Percentiles rank a stretch among this genome's conserved stretches.
Evolutionary conservation across 2,888 invertebrate species (phyloP).

Genomic region (Dynastes tityus): DNA sequence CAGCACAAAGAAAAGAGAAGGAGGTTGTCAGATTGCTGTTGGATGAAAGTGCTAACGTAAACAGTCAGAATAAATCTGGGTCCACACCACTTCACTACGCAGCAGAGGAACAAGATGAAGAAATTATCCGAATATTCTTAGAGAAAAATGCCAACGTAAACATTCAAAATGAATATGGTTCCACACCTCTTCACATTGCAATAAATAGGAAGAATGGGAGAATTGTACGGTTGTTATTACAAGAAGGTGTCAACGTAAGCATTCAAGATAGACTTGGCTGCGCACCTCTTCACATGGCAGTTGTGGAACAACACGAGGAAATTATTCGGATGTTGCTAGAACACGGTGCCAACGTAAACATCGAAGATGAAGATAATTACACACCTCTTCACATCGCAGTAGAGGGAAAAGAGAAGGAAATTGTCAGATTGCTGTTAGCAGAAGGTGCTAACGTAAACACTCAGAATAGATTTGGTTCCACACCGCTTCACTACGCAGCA

Average conservation of each 20-base stretch:
- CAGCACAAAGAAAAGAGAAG: background rate
- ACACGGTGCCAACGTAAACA: background rate
- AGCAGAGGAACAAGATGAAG: background rate
- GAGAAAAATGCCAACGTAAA: background rate
- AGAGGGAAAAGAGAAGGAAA: background rate
- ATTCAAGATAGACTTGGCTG: background rate
- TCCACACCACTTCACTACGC: background rate
- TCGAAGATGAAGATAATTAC: background rate
- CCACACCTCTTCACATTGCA: background rate
- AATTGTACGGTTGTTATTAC: background rate
- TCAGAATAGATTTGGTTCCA: background rate
- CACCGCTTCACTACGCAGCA: background rate
- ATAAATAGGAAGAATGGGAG: background rate
- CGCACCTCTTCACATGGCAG: background rate
- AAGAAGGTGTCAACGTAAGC: background rate
- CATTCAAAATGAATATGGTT: background rate
- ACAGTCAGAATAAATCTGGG: background rate
- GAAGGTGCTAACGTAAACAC: background rate
- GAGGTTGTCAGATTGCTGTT: background rate
- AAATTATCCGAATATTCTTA: background rate
- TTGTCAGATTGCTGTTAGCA: background rate
- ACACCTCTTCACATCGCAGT: background rate
- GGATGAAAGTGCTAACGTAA: background rate
- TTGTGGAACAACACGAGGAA: background rate
- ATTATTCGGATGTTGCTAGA: background rate